phyloP scores from a whole-genome alignment of 2,797 vertebrate genomes.

The Chaetodon trifasciatus region DNA sequence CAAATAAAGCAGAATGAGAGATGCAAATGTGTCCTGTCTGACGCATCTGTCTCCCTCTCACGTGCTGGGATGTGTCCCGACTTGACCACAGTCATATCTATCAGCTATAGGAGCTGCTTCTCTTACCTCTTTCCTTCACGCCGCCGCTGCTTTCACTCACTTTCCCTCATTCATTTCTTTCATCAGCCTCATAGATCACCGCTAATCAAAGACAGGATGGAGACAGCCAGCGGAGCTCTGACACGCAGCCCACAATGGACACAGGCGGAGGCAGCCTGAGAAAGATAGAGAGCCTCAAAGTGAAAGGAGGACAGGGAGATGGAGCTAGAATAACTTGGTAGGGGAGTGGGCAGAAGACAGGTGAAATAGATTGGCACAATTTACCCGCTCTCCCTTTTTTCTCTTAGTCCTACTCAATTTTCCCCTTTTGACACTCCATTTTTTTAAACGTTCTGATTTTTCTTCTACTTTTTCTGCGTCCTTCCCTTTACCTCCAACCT shows the following conservation, averaged over 20 bases:
- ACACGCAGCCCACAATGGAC: conserved; percentile 51
- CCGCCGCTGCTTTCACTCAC: conserved; percentile 38
- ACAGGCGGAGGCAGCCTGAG: conserved; percentile 27
- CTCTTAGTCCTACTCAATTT: conserved; percentile 18
- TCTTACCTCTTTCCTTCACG: conserved; percentile 7
- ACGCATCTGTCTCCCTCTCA: conserved; percentile 12
- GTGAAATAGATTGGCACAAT: conserved; percentile 52
- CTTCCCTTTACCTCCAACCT: conserved; percentile 15
- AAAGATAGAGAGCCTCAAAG: conserved; percentile 50
- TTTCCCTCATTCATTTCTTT: conserved; percentile 52
- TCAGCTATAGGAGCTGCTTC: conserved; percentile 26
- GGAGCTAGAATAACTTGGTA: conserved; percentile 30
- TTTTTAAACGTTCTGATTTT: conserved; percentile 9
- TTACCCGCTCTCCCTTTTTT: conserved; percentile 18
- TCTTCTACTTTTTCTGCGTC: background rate
- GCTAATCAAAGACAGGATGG: conserved; percentile 62
- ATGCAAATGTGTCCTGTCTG: conserved; percentile 52
- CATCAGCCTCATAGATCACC: conserved; percentile 55
- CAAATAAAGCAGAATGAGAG: conserved; percentile 59
- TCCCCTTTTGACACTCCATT: conserved; percentile 8
- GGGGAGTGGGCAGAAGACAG: conserved; percentile 36
- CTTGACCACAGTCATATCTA: conserved; percentile 43
- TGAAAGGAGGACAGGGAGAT: conserved; percentile 32
- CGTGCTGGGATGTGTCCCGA: conserved; percentile 30
- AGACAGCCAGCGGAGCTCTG: conserved; percentile 54